Evolutionary conservation across 2,113 vertebrate species (phyloP).

Genomic region (Meles meles): DNA sequence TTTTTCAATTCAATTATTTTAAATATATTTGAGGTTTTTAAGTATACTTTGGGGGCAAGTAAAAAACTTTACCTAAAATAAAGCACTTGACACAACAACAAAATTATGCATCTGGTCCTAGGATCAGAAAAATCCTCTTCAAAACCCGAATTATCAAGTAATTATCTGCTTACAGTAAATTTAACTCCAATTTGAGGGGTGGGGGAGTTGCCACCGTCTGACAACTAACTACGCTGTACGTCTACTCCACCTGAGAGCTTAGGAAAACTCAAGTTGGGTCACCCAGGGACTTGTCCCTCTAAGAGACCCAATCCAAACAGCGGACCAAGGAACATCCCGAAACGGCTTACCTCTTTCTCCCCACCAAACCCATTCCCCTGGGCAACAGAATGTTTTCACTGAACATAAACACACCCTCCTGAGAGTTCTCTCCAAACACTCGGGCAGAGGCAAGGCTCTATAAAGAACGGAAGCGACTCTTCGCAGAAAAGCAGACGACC

Average conservation of each 20-base stretch:
- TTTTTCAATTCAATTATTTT: not conserved
- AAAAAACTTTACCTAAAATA: constrained; percentile 26
- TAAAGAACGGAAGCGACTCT: not conserved
- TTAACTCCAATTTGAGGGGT: not conserved
- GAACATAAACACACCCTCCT: not conserved
- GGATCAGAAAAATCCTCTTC: not conserved
- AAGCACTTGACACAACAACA: not conserved
- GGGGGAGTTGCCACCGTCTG: not conserved
- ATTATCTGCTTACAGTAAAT: not conserved
- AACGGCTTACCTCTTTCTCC: not conserved
- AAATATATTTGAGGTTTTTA: not conserved
- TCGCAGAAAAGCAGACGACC: not conserved
- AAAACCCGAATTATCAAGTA: not conserved
- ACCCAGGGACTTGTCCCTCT: not conserved
- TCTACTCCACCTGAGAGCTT: constrained; percentile 25
- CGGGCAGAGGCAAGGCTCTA: not conserved
- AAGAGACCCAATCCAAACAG: not conserved
- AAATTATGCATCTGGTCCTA: not conserved
- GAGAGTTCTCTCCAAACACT: not conserved
- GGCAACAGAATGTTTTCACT: not conserved
- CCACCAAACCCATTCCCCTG: constrained; percentile 12
- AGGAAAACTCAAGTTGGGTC: constrained; percentile 36
- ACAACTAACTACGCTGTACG: not conserved
- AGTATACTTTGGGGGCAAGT: not conserved
- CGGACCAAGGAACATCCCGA: not conserved